Conservation (phyloP, 2,888 invertebrate species). For the Drosophila anceps region DNA sequence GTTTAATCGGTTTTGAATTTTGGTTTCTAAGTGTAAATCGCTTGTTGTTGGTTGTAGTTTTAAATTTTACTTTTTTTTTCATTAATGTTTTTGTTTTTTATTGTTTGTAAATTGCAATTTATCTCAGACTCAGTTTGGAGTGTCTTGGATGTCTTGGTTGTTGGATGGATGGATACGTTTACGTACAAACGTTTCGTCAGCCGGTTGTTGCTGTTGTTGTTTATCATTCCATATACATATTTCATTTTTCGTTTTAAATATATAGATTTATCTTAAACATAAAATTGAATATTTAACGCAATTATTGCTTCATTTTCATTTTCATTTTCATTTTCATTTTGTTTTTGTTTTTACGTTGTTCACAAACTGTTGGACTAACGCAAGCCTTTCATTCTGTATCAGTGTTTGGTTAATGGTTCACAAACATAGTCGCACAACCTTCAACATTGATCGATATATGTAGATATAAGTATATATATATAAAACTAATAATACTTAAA, state of each 20-base stretch:
- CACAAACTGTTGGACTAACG: constrained; percentile 57
- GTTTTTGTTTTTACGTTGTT: constrained; percentile 36
- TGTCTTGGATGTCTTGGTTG: constrained; percentile 74
- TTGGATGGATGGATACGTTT: constrained; percentile 83
- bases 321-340: constrained; percentile 19
- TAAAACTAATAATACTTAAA: constrained; percentile 38
- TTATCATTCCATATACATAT: constrained; percentile 14
- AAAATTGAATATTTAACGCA: constrained; percentile 72
- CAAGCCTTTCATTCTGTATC: constrained; percentile 52
- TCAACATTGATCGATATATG: constrained; percentile 64
- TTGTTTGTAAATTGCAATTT: constrained; percentile 77
- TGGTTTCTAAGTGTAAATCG: constrained; percentile 72
- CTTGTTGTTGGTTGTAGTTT: constrained; percentile 50
- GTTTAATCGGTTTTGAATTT: constrained; percentile 26
- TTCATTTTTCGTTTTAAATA: constrained; percentile 15
- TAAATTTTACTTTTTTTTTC: constrained; percentile 20
- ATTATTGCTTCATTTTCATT: constrained; percentile 70
- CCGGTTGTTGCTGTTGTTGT: constrained; percentile 47
- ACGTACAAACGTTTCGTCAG: constrained; percentile 75
- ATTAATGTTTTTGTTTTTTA: constrained; percentile 50
- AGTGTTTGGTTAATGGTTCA: constrained; percentile 68
- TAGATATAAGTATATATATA: constrained; percentile 28
- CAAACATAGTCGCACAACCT: constrained; percentile 76
- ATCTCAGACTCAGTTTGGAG: constrained; percentile 80
- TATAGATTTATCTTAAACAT: constrained; percentile 65